Percentiles rank a stretch among this genome's conserved stretches.
Evolutionary conservation across 2,797 vertebrate genomes (phyloP).

Genomic region (Chelidonichthys spinosus): DNA sequence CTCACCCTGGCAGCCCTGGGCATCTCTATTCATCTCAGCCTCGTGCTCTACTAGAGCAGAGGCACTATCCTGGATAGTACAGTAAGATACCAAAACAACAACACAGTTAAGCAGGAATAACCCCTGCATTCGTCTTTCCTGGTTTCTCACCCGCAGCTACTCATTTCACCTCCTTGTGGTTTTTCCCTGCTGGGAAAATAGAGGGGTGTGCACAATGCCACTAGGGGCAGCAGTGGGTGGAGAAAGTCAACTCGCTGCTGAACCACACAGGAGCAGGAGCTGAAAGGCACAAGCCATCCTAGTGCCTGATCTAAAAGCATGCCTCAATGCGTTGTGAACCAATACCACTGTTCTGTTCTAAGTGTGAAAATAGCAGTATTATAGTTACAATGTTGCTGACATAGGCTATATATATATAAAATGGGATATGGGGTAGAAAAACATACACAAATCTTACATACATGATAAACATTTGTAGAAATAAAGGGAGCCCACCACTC

Average conservation of each 20-base stretch:
- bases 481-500: not conserved
- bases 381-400: not conserved
- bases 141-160: constrained; percentile 13
- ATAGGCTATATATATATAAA: not conserved
- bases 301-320: constrained; percentile 25
- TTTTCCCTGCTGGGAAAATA: constrained; percentile 63
- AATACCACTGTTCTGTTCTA: not conserved
- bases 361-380: not conserved
- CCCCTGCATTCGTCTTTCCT: constrained; percentile 10
- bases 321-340: constrained; percentile 24
- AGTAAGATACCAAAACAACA: constrained; percentile 40
- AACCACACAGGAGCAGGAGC: constrained; percentile 29
- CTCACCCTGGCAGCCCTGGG: constrained; percentile 53
- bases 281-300: constrained; percentile 21
- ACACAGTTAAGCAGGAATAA: constrained; percentile 15
- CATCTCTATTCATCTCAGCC: constrained; percentile 42
- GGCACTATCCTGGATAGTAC: constrained; percentile 1
- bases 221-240: constrained; percentile 54
- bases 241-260: constrained; percentile 38
- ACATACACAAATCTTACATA: not conserved
- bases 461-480: not conserved
- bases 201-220: constrained; percentile 50
- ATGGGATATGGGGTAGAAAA: not conserved
- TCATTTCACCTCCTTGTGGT: constrained; percentile 43
- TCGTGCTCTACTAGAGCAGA: constrained; percentile 38